Conservation (phyloP, 2,113 vertebrate species). For the Pygoscelis adeliae region DNA sequence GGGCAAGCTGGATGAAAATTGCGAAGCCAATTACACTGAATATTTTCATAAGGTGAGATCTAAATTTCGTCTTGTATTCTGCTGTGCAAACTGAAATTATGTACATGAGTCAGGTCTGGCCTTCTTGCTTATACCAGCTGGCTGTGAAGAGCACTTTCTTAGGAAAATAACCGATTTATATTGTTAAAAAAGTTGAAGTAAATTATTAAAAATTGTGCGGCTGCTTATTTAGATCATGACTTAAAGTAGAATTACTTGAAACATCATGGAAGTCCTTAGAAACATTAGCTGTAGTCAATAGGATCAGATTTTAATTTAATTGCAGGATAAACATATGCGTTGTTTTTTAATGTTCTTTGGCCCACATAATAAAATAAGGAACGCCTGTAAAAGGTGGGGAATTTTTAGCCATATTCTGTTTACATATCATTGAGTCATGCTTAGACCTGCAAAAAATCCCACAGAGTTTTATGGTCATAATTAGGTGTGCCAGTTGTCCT, state of each 20-base stretch:
- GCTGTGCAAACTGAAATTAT: not conserved
- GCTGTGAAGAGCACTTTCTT: not conserved
- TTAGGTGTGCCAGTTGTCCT: not conserved
- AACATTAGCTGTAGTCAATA: not conserved
- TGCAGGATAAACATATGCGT: not conserved
- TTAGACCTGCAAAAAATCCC: not conserved
- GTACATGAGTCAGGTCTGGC: fast-evolving
- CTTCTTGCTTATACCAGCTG: not conserved
- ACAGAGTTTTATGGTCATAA: fast-evolving
- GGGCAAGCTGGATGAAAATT: not conserved
- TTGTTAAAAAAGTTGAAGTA: not conserved
- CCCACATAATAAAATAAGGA: not conserved
- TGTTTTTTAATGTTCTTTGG: not conserved
- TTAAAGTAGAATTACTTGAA: not conserved
- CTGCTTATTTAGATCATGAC: not conserved
- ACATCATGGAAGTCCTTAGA: not conserved
- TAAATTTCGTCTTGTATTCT: not conserved
- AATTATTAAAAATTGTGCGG: not conserved
- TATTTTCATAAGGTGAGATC: not conserved
- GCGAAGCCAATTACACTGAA: not conserved
- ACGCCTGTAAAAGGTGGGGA: not conserved
- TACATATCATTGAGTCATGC: not conserved
- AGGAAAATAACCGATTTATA: not conserved
- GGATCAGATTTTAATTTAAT: not conserved
- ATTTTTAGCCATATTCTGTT: not conserved